phyloP scores from a whole-genome alignment of 2,797 vertebrate species.

The Buphagus erythrorhynchus region DNA sequence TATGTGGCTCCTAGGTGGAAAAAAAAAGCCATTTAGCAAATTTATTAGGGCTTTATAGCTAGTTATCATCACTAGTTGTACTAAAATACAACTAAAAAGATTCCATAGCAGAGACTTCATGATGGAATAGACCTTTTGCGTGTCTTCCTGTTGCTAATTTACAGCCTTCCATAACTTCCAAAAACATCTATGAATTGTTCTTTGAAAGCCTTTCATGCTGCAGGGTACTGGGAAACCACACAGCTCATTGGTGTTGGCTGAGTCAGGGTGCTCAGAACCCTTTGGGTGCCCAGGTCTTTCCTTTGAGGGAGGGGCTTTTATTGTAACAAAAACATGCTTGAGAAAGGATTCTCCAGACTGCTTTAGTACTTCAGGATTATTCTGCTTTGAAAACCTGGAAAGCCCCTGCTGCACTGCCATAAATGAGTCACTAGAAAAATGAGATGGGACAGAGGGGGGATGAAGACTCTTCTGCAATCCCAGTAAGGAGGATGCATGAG shows the following conservation, averaged over 20 bases:
- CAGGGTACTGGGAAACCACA: neutral
- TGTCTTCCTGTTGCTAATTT: constrained; percentile 4
- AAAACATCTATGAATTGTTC: neutral
- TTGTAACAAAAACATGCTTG: neutral
- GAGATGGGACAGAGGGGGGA: neutral
- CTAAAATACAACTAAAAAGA: constrained; percentile 11
- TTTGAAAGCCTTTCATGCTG: constrained; percentile 12
- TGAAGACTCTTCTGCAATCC: neutral
- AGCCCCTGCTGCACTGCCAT: neutral
- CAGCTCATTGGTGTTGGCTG: neutral
- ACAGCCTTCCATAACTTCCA: neutral
- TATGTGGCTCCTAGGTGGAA: neutral
- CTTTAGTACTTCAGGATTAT: neutral
- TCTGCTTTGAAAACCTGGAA: constrained; percentile 6
- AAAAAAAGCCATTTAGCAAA: constrained; percentile 12
- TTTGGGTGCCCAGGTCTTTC: neutral
- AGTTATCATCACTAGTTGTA: constrained; percentile 25
- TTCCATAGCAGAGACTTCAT: neutral
- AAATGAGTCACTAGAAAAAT: neutral
- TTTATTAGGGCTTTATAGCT: constrained; percentile 49
- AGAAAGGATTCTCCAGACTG: neutral
- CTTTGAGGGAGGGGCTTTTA: neutral
- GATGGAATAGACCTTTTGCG: neutral
- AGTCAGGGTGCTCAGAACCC: neutral
- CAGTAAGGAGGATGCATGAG: neutral